Evolutionary conservation across 2,888 invertebrate species (phyloP).

Genomic region (Scaptomyza flava): DNA sequence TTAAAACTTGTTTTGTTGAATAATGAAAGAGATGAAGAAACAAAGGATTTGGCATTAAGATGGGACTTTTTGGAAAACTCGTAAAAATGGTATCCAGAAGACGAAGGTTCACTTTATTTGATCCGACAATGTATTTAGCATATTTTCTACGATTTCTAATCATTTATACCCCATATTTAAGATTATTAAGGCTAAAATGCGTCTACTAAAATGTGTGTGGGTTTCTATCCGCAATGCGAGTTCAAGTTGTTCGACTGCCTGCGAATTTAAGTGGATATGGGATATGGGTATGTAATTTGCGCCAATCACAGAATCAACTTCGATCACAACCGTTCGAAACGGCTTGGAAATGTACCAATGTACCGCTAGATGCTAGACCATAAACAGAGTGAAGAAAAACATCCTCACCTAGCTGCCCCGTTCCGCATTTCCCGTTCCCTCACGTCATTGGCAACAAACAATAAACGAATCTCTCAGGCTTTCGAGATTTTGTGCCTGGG

Average conservation of each 20-base stretch:
- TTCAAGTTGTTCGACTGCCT: slow-evolving; percentile 4
- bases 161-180: not conserved
- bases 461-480: slow-evolving; percentile 58
- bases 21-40: too few relatives aligned
- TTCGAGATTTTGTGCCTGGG: slow-evolving; percentile 10
- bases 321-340: slow-evolving; percentile 47
- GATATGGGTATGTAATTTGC: slow-evolving; percentile 38
- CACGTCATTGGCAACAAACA: slow-evolving; percentile 63
- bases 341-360: slow-evolving; percentile 56
- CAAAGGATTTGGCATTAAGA: too few relatives aligned
- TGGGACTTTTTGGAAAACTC: too few relatives aligned
- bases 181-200: not conserved
- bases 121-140: too few relatives aligned
- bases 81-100: too few relatives aligned
- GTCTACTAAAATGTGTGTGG: not conserved
- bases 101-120: too few relatives aligned
- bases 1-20: too few relatives aligned
- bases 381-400: slow-evolving; percentile 55
- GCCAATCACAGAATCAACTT: slow-evolving; percentile 43
- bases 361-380: slow-evolving; percentile 72
- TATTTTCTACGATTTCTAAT: not conserved
- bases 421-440: too few relatives aligned
- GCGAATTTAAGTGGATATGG: not conserved
- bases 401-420: slow-evolving; percentile 6
- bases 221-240: slow-evolving; percentile 2